A percentile compares a stretch with the other conserved stretches of the same genome.
Conservation (phyloP, 2,888 invertebrate species). For the Acheta domesticus region DNA sequence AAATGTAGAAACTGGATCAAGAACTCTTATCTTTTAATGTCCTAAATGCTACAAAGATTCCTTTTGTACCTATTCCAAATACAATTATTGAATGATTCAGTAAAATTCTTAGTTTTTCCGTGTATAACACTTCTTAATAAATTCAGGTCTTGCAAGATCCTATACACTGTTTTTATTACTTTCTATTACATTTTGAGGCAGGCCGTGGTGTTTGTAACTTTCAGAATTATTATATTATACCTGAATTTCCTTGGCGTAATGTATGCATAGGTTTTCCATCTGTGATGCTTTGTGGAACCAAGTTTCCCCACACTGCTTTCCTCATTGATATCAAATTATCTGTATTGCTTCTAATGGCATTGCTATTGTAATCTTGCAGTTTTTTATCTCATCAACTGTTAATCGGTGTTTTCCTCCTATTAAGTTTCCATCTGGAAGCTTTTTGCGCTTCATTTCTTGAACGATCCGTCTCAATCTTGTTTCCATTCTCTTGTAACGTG, state of each 20-base stretch:
- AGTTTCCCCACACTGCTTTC: constrained; percentile 25
- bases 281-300: constrained; percentile 25
- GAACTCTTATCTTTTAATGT: constrained; percentile 27
- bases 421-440: constrained; percentile 18
- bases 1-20: constrained; percentile 21
- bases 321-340: neutral
- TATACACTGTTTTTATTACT: constrained; percentile 21
- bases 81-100: constrained; percentile 28
- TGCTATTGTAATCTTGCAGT: constrained; percentile 21
- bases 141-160: constrained; percentile 18
- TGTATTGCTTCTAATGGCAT: constrained; percentile 23
- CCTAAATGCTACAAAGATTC: constrained; percentile 22
- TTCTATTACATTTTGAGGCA: neutral
- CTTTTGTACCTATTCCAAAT: constrained; percentile 27
- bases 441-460: constrained; percentile 12
- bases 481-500: constrained; percentile 30
- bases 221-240: neutral
- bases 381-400: constrained; percentile 21
- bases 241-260: constrained; percentile 22
- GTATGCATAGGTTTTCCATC: neutral
- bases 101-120: constrained; percentile 29
- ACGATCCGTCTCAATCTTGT: constrained; percentile 21
- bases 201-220: neutral
- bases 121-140: constrained; percentile 28
- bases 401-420: constrained; percentile 23